phyloP scores from a whole-genome alignment of 92 coral and sea anemone species.

The Meandrina meandrites region DNA sequence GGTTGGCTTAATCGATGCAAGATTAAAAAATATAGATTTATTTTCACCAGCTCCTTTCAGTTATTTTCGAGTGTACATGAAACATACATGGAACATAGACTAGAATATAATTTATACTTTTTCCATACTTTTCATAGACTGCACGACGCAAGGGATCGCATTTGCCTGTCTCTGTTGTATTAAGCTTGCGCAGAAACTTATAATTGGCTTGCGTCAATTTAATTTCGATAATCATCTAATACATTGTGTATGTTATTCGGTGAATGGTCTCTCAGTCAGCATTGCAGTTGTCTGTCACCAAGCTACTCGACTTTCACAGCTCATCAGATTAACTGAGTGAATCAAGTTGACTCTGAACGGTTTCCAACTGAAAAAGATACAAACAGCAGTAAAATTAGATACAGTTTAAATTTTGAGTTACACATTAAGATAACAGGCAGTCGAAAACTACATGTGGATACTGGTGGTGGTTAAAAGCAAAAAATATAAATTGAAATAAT shows the following conservation, averaged over 20 bases:
- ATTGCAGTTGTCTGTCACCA: neutral
- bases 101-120: too few species aligned
- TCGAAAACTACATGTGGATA: too few species aligned
- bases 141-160: neutral
- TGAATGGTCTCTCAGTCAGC: neutral
- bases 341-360: constrained; percentile 95
- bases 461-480: too few species aligned
- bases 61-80: too few species aligned
- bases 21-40: too few species aligned
- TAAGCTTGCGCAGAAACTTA: neutral
- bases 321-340: constrained; percentile 64
- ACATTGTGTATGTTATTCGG: neutral
- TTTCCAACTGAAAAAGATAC: constrained; percentile 76
- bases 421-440: too few species aligned
- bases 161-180: neutral
- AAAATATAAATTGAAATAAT: too few species aligned
- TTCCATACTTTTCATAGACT: too few species aligned
- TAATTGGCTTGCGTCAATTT: neutral
- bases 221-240: neutral
- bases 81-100: too few species aligned
- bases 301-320: neutral
- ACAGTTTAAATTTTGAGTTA: neutral
- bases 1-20: too few species aligned
- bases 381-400: neutral
- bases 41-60: too few species aligned